Conservation (phyloP, 2,888 invertebrate species). For the Pristionchus entomophagus region DNA sequence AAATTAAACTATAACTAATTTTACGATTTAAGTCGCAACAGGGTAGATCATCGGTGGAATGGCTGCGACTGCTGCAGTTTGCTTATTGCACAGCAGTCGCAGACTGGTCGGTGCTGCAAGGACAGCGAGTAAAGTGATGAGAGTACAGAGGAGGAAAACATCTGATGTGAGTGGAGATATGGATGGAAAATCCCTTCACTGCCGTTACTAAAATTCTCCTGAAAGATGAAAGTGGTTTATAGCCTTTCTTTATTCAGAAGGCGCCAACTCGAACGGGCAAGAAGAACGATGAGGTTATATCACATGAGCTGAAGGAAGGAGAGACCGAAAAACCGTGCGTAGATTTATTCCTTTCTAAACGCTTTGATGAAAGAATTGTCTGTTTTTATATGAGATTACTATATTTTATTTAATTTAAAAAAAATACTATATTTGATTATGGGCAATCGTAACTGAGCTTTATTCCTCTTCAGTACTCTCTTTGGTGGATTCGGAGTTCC, state of each 20-base stretch:
- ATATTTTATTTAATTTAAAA: not conserved
- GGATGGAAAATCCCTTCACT: not conserved
- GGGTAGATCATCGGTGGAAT: not conserved
- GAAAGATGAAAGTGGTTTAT: not conserved
- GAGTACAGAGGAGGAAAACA: slow-evolving; percentile 1
- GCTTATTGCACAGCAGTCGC: not conserved
- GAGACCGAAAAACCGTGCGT: slow-evolving; percentile 27
- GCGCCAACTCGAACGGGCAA: not conserved
- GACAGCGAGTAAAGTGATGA: not conserved
- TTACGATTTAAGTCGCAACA: not conserved
- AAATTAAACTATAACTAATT: too few relatives aligned
- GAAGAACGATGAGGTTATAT: not conserved
- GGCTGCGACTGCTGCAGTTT: not conserved
- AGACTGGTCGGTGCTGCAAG: not conserved
- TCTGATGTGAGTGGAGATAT: not conserved
- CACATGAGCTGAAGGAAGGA: slow-evolving; percentile 16
- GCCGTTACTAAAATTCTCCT: not conserved
- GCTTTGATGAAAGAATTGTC: not conserved
- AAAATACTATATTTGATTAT: too few relatives aligned
- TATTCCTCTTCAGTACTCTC: slow-evolving; percentile 34
- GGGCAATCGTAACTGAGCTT: too few relatives aligned
- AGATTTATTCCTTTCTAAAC: not conserved
- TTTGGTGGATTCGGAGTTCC: slow-evolving; percentile 62
- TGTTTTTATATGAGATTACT: not conserved
- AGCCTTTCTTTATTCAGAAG: not conserved